Evolutionary conservation across 1,140 invertebrate genomes (phyloP).

Genomic region (Ceratoteleas bidentatus): DNA sequence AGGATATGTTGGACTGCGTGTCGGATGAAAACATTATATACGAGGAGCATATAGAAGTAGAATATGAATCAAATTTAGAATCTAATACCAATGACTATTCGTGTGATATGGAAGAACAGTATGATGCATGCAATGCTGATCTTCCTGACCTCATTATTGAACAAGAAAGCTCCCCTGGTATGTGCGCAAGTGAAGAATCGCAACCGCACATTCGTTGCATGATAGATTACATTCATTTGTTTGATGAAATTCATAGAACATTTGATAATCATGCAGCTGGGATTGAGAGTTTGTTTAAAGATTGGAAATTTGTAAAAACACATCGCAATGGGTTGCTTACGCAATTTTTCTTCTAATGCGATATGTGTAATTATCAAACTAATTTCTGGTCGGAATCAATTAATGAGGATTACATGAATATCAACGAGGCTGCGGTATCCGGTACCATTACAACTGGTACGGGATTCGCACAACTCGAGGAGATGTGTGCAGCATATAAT

Average conservation of each 20-base stretch:
- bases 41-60: background rate
- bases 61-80: background rate
- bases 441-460: slow-evolving; percentile 4
- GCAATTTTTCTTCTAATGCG: no score
- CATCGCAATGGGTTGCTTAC: no score
- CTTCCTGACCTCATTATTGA: background rate
- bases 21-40: background rate
- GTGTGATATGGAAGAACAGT: background rate
- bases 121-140: background rate
- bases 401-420: no score
- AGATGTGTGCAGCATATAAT: slow-evolving; percentile 7
- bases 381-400: no score
- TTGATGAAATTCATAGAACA: background rate
- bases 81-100: background rate
- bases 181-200: background rate
- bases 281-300: no score
- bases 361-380: no score
- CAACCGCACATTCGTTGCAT: background rate
- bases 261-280: background rate
- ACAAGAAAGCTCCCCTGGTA: background rate
- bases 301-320: no score
- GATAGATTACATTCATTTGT: background rate
- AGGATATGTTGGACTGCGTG: no score
- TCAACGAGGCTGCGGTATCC: slow-evolving; percentile 4
- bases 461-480: slow-evolving; percentile 9